Evolutionary conservation across 2,888 invertebrate genomes (phyloP).

Genomic region (Rhagonycha lutea): DNA sequence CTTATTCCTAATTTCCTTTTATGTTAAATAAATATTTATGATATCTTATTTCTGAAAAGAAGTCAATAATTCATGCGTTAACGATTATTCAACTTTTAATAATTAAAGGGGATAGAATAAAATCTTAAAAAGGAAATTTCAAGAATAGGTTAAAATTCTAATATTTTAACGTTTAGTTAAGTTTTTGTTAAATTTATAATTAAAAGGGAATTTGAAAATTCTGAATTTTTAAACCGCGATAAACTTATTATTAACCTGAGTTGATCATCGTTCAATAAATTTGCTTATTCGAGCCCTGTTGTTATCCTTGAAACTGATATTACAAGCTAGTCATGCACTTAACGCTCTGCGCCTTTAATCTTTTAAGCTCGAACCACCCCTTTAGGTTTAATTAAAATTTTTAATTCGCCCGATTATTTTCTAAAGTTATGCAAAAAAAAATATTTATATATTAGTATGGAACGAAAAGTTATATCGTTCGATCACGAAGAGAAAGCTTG

Average conservation of each 20-base stretch:
- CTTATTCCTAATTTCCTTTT: neutral
- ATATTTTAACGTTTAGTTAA: too few species aligned
- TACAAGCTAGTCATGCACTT: neutral
- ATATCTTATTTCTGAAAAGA: neutral
- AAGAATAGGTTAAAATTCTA: too few species aligned
- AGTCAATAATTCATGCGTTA: neutral
- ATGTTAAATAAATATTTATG: neutral
- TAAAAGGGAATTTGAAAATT: neutral
- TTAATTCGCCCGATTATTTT: neutral
- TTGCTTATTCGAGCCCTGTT: neutral
- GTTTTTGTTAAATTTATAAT: too few species aligned
- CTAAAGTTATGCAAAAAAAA: neutral
- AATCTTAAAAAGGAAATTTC: too few species aligned
- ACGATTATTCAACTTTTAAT: neutral
- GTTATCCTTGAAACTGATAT: neutral
- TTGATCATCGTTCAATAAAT: neutral
- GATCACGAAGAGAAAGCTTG: neutral
- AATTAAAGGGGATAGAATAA: too few species aligned
- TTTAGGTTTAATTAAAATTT: neutral
- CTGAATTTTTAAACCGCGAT: neutral
- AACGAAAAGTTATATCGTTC: neutral
- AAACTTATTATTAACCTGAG: neutral
- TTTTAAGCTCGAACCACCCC: neutral
- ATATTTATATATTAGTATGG: too few species aligned
- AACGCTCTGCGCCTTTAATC: neutral